phyloP scores from a whole-genome alignment of 2,113 vertebrate genomes.

The Corythaeola cristata region DNA sequence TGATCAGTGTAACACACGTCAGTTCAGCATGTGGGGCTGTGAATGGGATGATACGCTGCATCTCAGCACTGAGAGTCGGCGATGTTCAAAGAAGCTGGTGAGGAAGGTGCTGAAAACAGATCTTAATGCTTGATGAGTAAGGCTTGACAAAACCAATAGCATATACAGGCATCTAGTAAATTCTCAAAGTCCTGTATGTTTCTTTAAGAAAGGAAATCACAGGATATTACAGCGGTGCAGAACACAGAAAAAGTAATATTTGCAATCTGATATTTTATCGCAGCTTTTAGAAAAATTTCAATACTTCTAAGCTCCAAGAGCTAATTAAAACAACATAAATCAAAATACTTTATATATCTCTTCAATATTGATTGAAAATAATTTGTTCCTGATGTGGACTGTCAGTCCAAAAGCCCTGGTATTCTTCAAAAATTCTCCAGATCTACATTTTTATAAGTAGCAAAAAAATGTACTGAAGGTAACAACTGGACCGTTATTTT shows the following conservation, averaged over 20 bases:
- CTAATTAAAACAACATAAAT: conserved; percentile 30
- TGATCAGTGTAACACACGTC: neutral
- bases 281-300: neutral
- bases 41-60: neutral
- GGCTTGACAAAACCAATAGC: neutral
- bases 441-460: neutral
- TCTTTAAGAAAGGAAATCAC: neutral
- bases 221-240: neutral
- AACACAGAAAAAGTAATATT: neutral
- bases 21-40: fast-evolving
- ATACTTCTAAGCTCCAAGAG: neutral
- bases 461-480: neutral
- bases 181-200: neutral
- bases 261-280: neutral
- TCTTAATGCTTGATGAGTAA: neutral
- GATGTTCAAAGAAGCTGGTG: neutral
- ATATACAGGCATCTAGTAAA: neutral
- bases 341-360: neutral
- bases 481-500: neutral
- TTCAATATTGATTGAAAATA: neutral
- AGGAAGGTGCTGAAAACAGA: neutral
- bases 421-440: neutral
- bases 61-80: neutral
- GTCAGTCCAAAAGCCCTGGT: neutral
- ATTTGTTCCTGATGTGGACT: neutral